These are phyloP conservation scores for Lycaon pictus DNA, from an alignment of 2,113 vertebrate species.

Conservation along the genomic window DNA sequence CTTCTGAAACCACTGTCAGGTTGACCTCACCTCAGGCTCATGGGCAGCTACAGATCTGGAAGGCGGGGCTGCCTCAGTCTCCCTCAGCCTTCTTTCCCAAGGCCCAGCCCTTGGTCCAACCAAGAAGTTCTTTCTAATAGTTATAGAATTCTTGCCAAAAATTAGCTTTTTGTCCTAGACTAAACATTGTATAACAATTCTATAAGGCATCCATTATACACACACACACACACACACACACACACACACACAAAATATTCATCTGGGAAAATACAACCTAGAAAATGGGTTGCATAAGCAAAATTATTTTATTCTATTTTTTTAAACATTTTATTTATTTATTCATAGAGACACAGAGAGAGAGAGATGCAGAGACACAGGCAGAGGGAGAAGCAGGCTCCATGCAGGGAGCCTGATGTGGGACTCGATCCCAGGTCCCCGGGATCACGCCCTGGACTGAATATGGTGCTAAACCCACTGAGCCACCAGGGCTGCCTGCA, in stretches of 20 bases:
- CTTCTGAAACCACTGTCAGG: not conserved
- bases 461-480: no score
- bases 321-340: no score
- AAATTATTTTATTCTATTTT: not conserved
- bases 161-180: not conserved
- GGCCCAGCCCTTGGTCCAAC: not conserved
- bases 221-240: not conserved
- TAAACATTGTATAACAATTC: not conserved
- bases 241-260: not conserved
- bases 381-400: no score
- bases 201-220: not conserved
- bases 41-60: rapidly evolving
- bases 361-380: no score
- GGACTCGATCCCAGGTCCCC: no score
- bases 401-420: no score
- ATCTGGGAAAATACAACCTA: not conserved
- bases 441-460: no score
- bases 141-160: not conserved
- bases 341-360: no score
- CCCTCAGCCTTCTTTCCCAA: not conserved
- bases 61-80: not conserved
- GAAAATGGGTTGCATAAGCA: not conserved
- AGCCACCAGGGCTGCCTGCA: no score
- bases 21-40: rapidly evolving
- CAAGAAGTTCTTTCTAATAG: slow-evolving; percentile 17